These are phyloP conservation scores for Macrobrachium nipponense DNA, from an alignment of 1,140 invertebrate species.

Conservation along the genomic window DNA sequence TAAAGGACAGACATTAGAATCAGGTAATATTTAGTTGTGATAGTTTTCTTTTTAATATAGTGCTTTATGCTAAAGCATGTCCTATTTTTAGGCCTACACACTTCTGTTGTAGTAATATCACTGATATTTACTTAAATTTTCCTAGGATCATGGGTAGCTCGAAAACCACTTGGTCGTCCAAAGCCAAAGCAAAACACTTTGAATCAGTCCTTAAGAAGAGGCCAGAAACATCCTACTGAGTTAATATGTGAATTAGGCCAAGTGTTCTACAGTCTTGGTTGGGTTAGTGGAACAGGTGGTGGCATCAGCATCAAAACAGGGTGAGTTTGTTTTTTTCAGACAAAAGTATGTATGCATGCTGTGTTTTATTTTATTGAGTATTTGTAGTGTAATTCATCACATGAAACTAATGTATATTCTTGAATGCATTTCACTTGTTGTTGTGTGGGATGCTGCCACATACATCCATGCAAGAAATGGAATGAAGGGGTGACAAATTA, in stretches of 20 bases:
- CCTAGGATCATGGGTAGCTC: conserved; percentile 30
- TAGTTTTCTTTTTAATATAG: neutral
- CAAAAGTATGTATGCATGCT: no score
- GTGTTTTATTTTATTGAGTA: no score
- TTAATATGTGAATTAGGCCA: conserved; percentile 90
- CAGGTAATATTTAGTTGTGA: conserved; percentile 14
- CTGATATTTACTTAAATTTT: neutral
- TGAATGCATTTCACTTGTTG: no score
- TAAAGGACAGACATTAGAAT: conserved; percentile 29
- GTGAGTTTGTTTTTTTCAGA: conserved; percentile 71
- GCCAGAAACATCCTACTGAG: conserved; percentile 81
- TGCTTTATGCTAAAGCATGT: neutral
- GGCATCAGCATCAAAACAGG: conserved; percentile 91
- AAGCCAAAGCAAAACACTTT: neutral
- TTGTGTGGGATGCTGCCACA: no score
- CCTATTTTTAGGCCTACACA: neutral
- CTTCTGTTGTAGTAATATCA: neutral
- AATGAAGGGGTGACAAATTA: no score
- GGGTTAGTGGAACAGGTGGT: conserved; percentile 94
- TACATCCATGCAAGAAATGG: no score
- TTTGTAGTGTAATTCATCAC: no score
- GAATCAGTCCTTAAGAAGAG: neutral
- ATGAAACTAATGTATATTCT: no score
- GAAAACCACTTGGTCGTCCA: conserved; percentile 34
- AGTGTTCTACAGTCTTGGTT: conserved; percentile 93